Evolutionary conservation across 2,797 vertebrate genomes (phyloP), one percentile per base, ranked within the genome.

Genomic region (Knipowitschia caucasica): DNA sequence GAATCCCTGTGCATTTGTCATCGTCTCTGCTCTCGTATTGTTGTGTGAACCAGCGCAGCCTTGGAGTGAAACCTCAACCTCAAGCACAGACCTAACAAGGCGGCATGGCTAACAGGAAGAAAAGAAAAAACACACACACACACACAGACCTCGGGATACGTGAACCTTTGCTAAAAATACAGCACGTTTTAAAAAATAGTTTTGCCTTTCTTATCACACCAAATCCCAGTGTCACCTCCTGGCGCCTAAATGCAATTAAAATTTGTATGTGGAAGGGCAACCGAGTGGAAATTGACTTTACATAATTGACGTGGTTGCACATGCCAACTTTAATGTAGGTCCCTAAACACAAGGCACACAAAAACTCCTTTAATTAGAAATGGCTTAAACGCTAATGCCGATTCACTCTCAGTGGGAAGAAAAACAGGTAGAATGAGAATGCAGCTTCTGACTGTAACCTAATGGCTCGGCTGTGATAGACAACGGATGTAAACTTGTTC

Each of bases 221-320:
- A 67, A 83, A 85, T 80, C 75, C 75, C 66, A 38, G 69, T 75
- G 82, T 80, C 81, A 85, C 79, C 82, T 83, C 64, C 78, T 84
- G 82, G 83, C 83, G 80, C 79, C 59, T 78, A 78, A 86, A 86
- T 36, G 82, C 81, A 88, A 86, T 86, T 85, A 84, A 79, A 83
- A 81, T 77, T 59, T 82, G 64, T 69, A 75, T 71, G 77, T 84
- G 78, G 79, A 78, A 79, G 70, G 71, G 83, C 71, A 67, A 77
- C 77, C 74, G 83, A 82, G 81, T 72, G 71, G 81, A 76, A 83
- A 80, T 73, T 67, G 74, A 64, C 72, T 72, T 59, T 76, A 78
- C 72, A 78, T 82, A 82, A 84, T 71, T 78, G 80, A 81, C 55
- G 52, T 62, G 53, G 71, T 62, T 71, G 61, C 72, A 85, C 72